These are phyloP conservation scores for Popillia japonica DNA, from an alignment of 1,140 invertebrate genomes.

Conservation along the genomic window DNA sequence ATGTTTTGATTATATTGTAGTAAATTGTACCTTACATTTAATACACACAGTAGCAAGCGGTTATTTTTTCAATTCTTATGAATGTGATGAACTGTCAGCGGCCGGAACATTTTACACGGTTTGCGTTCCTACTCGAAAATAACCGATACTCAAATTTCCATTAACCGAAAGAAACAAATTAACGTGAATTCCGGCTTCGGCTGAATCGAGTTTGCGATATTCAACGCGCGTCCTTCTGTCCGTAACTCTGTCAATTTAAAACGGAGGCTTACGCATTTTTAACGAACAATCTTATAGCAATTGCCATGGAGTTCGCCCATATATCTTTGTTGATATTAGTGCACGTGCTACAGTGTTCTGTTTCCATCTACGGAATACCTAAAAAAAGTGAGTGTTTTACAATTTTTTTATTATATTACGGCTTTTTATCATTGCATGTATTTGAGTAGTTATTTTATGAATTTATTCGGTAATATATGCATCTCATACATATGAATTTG, in stretches of 20 bases:
- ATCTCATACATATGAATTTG: no score
- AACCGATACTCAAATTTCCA: not conserved
- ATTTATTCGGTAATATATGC: no score
- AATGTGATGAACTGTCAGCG: no score
- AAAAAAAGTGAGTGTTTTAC: conserved; percentile 21
- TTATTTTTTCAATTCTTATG: no score
- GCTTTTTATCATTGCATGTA: no score
- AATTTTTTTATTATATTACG: no score
- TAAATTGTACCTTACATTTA: no score
- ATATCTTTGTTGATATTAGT: not conserved
- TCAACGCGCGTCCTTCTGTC: conserved; percentile 1
- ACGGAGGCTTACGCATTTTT: not conserved
- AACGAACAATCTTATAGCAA: not conserved
- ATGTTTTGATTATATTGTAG: no score
- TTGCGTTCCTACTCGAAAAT: not conserved
- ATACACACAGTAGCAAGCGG: no score
- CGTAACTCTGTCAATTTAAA: not conserved
- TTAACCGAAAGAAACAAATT: not conserved
- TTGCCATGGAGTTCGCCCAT: not conserved
- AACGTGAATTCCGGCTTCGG: conserved; percentile 15
- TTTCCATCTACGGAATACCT: not conserved
- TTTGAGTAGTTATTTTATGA: no score
- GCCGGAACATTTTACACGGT: no score
- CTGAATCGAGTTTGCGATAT: conserved; percentile 4
- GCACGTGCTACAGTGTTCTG: not conserved